These are phyloP conservation scores for Pangasius larnaudii DNA, from an alignment of 2,797 vertebrate genomes.

Conservation along the genomic window DNA sequence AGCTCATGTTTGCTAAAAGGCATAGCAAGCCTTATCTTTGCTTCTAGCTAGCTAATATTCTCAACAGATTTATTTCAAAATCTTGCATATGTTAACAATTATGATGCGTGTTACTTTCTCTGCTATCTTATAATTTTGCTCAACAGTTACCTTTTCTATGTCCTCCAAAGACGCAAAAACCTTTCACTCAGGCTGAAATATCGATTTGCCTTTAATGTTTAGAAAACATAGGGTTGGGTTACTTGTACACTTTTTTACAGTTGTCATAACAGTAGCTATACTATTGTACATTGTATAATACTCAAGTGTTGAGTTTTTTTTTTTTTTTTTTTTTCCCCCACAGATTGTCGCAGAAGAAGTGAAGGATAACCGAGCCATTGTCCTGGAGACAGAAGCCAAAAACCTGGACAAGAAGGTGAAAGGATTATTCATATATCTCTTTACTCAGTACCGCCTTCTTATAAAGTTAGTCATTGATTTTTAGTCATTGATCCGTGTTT, in stretches of 20 bases:
- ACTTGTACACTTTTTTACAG: background rate
- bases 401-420: constrained; percentile 92
- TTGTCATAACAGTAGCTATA: background rate
- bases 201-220: background rate
- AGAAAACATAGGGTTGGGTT: background rate
- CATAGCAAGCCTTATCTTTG: background rate
- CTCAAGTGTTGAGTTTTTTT: background rate
- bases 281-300: background rate
- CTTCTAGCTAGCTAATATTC: background rate
- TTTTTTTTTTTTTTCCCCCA: background rate
- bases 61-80: background rate
- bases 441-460: too few species aligned
- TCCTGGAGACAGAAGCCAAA: constrained; percentile 86
- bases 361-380: constrained; percentile 84
- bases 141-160: background rate
- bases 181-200: background rate
- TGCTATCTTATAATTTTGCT: background rate
- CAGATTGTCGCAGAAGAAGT: constrained; percentile 89
- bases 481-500: background rate
- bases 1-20: background rate
- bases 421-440: background rate
- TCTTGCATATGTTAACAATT: background rate
- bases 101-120: background rate
- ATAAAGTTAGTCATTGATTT: background rate
- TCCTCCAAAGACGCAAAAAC: background rate